phyloP scores from a whole-genome alignment of 2,888 invertebrate species.

The Ochropacha duplaris region DNA sequence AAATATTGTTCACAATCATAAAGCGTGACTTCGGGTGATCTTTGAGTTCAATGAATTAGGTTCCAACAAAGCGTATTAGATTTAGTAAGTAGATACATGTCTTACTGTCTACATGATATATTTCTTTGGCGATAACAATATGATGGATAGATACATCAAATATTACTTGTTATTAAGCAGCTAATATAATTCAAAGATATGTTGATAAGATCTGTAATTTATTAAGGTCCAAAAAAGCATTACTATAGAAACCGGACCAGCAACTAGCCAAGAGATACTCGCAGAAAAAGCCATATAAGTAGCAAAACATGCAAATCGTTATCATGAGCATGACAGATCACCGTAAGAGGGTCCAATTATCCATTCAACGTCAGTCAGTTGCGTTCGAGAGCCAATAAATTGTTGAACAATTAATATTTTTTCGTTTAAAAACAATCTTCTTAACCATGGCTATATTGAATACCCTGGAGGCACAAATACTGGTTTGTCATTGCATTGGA shows the following conservation, averaged over 20 bases:
- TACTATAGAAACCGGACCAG: background rate
- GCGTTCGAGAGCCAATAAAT: constrained; percentile 42
- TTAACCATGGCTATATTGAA: constrained; percentile 34
- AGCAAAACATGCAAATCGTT: constrained; percentile 11
- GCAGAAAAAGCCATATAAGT: background rate
- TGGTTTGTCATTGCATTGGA: constrained; percentile 29
- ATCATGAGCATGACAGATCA: constrained; percentile 30
- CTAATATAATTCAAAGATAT: background rate
- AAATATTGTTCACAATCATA: background rate
- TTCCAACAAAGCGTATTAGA: background rate
- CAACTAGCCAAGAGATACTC: background rate
- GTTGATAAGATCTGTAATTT: background rate
- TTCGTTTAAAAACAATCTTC: constrained; percentile 54
- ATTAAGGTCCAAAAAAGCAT: background rate
- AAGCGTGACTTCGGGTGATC: background rate
- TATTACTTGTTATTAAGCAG: background rate
- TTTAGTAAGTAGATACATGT: too few species aligned
- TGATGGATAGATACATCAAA: background rate
- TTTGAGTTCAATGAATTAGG: background rate
- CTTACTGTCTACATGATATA: background rate
- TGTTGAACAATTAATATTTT: constrained; percentile 59
- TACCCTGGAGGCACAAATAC: constrained; percentile 12
- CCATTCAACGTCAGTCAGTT: constrained; percentile 9
- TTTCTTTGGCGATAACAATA: background rate
- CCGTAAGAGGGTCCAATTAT: constrained; percentile 41